Percentiles rank a stretch among this genome's conserved stretches.
Evolutionary conservation across 2,888 invertebrate species (phyloP).

Genomic region (Zootermopsis nevadensis): DNA sequence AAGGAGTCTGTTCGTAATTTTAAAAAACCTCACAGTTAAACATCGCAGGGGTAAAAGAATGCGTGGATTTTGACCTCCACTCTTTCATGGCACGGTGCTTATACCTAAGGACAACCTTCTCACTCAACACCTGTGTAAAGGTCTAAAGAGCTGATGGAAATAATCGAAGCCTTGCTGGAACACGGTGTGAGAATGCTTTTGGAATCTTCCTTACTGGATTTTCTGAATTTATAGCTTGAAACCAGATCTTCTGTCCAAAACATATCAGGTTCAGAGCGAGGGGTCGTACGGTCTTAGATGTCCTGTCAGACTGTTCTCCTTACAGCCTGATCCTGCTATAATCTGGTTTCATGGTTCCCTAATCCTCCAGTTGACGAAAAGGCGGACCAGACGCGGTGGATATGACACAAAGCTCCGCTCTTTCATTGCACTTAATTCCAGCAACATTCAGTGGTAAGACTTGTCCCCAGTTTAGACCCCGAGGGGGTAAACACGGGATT

Average conservation of each 20-base stretch:
- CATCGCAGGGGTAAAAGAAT: too few species aligned
- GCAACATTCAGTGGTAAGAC: not conserved
- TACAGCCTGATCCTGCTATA: not conserved
- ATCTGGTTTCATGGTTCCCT: slow-evolving; percentile 21
- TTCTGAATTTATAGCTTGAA: not conserved
- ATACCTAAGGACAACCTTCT: too few species aligned
- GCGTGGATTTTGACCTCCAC: too few species aligned
- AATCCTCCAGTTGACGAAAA: slow-evolving; percentile 14
- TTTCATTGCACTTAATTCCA: not conserved
- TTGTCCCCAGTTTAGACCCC: not conserved
- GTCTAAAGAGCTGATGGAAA: too few species aligned
- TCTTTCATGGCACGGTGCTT: too few species aligned
- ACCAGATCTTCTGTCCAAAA: not conserved
- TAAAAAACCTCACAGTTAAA: too few species aligned
- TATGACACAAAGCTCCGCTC: not conserved
- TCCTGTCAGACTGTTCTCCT: not conserved
- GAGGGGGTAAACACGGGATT: not conserved
- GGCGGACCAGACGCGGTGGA: not conserved
- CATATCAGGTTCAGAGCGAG: not conserved
- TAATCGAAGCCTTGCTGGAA: too few species aligned
- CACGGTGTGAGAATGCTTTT: too few species aligned
- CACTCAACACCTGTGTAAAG: too few species aligned
- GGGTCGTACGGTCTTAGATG: not conserved
- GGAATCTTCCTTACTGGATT: too few species aligned
- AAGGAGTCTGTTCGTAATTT: too few species aligned